Evolutionary conservation across 2,797 vertebrate species (phyloP).

Genomic region (Microctenopoma steveboyesi): DNA sequence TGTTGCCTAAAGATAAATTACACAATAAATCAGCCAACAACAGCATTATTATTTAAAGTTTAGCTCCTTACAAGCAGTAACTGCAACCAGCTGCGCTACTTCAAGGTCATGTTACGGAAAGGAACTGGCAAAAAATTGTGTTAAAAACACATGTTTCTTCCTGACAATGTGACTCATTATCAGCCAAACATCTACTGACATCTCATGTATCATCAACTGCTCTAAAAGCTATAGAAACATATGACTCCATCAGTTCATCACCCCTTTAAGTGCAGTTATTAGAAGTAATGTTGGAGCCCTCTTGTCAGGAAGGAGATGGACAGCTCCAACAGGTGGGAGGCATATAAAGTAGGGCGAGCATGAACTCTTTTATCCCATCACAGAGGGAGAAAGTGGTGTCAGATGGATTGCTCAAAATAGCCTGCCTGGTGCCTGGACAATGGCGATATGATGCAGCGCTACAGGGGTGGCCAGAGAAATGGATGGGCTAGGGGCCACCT

Average conservation of each 20-base stretch:
- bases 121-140: slow-evolving; percentile 26
- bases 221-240: slow-evolving; percentile 5
- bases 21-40: slow-evolving; percentile 20
- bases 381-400: slow-evolving; percentile 72
- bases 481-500: slow-evolving; percentile 45
- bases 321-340: slow-evolving; percentile 73
- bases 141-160: slow-evolving; percentile 28
- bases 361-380: slow-evolving; percentile 69
- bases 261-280: slow-evolving; percentile 42
- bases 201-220: not conserved
- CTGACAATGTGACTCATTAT: not conserved
- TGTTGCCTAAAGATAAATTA: slow-evolving; percentile 34
- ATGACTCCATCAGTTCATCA: slow-evolving; percentile 8
- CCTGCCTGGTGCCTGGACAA: slow-evolving; percentile 57
- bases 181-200: not conserved
- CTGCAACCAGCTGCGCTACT: slow-evolving; percentile 66
- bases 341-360: slow-evolving; percentile 53
- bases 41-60: slow-evolving; percentile 31
- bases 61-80: slow-evolving; percentile 55
- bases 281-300: slow-evolving; percentile 46
- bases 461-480: slow-evolving; percentile 46
- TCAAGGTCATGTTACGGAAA: slow-evolving; percentile 52
- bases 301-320: slow-evolving; percentile 59
- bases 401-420: slow-evolving; percentile 76
- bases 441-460: slow-evolving; percentile 57